A percentile compares a stretch with the other conserved stretches of the same genome.
Conservation (phyloP, 2,797 vertebrate genomes). For the Chelmon rostratus region DNA sequence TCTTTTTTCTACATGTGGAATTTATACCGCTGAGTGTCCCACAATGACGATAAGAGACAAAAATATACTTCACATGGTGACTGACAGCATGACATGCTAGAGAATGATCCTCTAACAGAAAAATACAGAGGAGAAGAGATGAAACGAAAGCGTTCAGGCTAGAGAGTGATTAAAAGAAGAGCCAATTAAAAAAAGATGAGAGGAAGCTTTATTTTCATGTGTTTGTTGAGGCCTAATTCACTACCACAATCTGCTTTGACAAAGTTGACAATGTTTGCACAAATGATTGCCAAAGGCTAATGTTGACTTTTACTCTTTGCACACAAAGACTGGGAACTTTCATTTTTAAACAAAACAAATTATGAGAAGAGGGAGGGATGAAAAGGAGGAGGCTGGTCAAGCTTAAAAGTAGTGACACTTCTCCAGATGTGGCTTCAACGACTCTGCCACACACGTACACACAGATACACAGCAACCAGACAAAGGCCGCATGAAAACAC, state of each 20-base stretch:
- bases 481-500: neutral
- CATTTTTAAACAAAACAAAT: constrained; percentile 35
- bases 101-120: neutral
- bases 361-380: constrained; percentile 6
- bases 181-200: neutral
- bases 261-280: constrained; percentile 11
- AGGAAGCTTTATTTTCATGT: constrained; percentile 21
- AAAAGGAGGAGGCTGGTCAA: constrained; percentile 8
- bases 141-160: neutral
- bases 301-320: constrained; percentile 12
- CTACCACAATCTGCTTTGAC: constrained; percentile 30
- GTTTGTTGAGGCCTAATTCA: constrained; percentile 18
- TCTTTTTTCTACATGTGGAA: neutral
- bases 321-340: constrained; percentile 16
- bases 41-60: neutral
- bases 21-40: neutral
- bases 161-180: neutral
- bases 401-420: constrained; percentile 48
- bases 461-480: neutral
- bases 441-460: constrained; percentile 43
- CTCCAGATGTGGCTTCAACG: constrained; percentile 77
- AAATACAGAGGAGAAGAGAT: neutral
- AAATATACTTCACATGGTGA: neutral
- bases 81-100: neutral
- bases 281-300: constrained; percentile 19